A percentile compares a stretch with the other conserved stretches of the same genome.
Conservation (phyloP, 2,113 vertebrate genomes). For the Acrocephalus kingi region DNA sequence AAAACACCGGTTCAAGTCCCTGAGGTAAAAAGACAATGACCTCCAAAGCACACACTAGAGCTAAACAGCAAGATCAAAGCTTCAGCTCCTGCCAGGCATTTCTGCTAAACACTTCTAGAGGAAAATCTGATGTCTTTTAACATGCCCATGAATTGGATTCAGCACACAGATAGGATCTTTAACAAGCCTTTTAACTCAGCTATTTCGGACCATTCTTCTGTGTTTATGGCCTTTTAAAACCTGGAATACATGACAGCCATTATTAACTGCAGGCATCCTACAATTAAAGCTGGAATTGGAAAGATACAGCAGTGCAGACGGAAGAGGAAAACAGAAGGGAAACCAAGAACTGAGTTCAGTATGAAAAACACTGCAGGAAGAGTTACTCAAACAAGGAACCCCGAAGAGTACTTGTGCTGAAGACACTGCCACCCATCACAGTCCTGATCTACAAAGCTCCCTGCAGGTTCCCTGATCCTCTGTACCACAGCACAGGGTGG, state of each 20-base stretch:
- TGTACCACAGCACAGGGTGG: neutral
- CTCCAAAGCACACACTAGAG: neutral
- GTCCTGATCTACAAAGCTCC: neutral
- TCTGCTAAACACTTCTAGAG: slow-evolving; percentile 7
- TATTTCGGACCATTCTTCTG: neutral
- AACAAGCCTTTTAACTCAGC: slow-evolving; percentile 18
- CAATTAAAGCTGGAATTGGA: neutral
- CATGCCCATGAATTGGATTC: neutral
- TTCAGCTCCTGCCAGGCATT: neutral
- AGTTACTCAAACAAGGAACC: neutral
- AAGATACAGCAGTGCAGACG: neutral
- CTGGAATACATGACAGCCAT: neutral
- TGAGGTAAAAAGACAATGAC: neutral
- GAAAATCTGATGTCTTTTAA: slow-evolving; percentile 23
- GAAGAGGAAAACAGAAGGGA: neutral
- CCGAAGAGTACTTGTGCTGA: neutral
- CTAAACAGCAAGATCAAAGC: slow-evolving; percentile 1
- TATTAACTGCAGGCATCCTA: neutral
- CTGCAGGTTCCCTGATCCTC: neutral
- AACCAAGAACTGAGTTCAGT: neutral
- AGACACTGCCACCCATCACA: neutral
- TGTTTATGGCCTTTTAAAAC: slow-evolving; percentile 40
- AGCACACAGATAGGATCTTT: slow-evolving; percentile 42
- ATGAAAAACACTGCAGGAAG: neutral
- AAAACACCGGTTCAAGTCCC: neutral